A percentile compares a stretch with the other conserved stretches of the same genome.
Evolutionary conservation across 2,797 vertebrate genomes (phyloP).

Genomic region (Capromys pilorides): DNA sequence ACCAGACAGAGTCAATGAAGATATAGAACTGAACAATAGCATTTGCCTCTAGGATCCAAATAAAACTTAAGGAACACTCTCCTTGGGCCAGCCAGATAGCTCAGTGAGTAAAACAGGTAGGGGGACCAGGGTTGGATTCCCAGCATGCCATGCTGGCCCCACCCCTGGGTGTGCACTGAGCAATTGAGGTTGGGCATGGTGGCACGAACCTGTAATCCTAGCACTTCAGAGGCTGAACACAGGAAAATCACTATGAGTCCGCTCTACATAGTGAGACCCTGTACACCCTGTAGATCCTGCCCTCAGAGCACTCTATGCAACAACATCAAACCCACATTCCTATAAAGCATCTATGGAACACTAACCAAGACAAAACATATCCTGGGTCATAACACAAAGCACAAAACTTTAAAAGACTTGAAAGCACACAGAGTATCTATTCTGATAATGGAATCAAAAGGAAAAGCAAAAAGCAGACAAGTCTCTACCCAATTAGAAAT

Average conservation of each 20-base stretch:
- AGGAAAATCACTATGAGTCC: too few relatives aligned
- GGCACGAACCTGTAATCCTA: too few relatives aligned
- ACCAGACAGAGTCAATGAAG: not conserved
- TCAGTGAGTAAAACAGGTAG: too few relatives aligned
- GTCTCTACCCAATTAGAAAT: slow-evolving; percentile 38
- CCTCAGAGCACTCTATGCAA: not conserved
- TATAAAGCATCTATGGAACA: not conserved
- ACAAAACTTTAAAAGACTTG: not conserved
- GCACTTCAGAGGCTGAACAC: too few relatives aligned
- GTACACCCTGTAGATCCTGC: too few relatives aligned
- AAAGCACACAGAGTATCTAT: not conserved
- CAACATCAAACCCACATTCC: not conserved
- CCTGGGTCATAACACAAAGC: not conserved
- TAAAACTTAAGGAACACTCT: not conserved
- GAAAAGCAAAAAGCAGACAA: not conserved
- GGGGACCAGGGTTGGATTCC: too few relatives aligned
- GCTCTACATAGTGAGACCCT: too few relatives aligned
- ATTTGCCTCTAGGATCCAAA: not conserved
- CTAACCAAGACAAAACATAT: slow-evolving; percentile 36
- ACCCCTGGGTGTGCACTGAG: too few relatives aligned
- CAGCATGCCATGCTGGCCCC: too few relatives aligned
- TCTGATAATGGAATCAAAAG: not conserved
- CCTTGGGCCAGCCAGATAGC: too few relatives aligned
- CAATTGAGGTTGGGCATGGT: too few relatives aligned
- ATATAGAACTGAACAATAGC: not conserved